Evolutionary conservation across 2,888 invertebrate species (phyloP).

Genomic region (Caenorhabditis auriculariae): DNA sequence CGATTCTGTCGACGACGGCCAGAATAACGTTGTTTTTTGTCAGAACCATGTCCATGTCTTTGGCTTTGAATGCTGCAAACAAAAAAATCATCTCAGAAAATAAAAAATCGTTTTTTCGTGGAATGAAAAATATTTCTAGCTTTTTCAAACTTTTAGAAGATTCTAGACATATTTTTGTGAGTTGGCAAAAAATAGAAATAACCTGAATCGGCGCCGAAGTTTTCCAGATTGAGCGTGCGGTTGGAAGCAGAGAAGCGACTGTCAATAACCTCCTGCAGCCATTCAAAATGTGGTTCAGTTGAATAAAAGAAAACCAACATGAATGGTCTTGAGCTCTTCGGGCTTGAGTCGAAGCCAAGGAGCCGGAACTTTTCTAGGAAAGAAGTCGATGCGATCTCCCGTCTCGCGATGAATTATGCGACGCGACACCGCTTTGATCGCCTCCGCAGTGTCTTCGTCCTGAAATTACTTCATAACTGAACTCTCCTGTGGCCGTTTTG

Average conservation of each 20-base stretch:
- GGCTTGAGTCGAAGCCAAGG: slow-evolving; percentile 32
- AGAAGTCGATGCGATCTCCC: slow-evolving; percentile 31
- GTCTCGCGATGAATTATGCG: slow-evolving; percentile 45
- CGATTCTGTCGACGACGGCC: slow-evolving; percentile 49
- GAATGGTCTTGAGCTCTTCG: slow-evolving; percentile 29
- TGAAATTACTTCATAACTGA: too few species aligned
- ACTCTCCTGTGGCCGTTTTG: too few species aligned
- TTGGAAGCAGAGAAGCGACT: slow-evolving; percentile 39
- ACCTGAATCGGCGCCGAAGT: slow-evolving; percentile 48
- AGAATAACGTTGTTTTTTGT: slow-evolving; percentile 57
- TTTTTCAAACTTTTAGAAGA: too few species aligned
- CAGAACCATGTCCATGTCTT: slow-evolving; percentile 38
- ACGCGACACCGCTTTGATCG: slow-evolving; percentile 36
- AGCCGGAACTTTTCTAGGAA: slow-evolving; percentile 15
- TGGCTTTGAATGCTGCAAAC: slow-evolving; percentile 28
- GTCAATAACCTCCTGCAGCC: slow-evolving; percentile 43
- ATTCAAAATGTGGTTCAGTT: not conserved
- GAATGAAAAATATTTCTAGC: not conserved
- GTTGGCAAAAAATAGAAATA: too few species aligned
- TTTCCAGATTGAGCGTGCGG: slow-evolving; percentile 52
- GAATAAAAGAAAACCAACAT: slow-evolving; percentile 12
- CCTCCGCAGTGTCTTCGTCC: slow-evolving; percentile 41
- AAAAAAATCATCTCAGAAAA: slow-evolving; percentile 2
- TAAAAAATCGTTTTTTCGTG: not conserved
- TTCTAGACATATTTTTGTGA: too few species aligned